phyloP scores from a whole-genome alignment of 2,888 invertebrate genomes.

The Melanargia galathea region DNA sequence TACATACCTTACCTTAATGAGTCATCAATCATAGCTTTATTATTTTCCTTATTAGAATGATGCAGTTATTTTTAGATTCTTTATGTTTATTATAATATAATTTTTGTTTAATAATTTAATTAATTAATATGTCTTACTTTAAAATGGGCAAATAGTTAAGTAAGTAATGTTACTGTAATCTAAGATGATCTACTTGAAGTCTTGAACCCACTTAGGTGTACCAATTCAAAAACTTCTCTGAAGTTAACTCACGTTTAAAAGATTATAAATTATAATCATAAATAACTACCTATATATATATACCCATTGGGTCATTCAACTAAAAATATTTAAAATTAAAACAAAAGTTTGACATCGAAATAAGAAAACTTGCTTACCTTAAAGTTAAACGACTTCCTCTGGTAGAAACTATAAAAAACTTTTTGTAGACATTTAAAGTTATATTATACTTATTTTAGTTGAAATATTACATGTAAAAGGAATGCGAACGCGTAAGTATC shows the following conservation, averaged over 20 bases:
- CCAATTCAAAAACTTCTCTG: too few relatives aligned
- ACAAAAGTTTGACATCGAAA: background rate
- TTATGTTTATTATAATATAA: too few relatives aligned
- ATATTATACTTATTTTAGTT: constrained; percentile 24
- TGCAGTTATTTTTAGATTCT: background rate
- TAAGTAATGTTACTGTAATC: too few relatives aligned
- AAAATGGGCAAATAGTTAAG: too few relatives aligned
- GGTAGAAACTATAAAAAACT: constrained; percentile 44
- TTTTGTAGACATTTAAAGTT: constrained; percentile 55
- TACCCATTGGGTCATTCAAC: background rate
- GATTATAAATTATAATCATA: too few relatives aligned
- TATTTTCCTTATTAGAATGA: constrained; percentile 5
- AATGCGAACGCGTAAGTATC: constrained; percentile 49
- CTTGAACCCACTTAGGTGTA: too few relatives aligned
- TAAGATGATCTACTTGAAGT: too few relatives aligned
- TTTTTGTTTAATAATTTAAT: too few relatives aligned
- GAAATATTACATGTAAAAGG: constrained; percentile 47
- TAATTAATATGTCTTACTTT: too few relatives aligned
- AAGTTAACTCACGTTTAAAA: too few relatives aligned
- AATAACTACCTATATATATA: background rate
- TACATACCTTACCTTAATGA: background rate
- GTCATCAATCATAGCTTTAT: background rate
- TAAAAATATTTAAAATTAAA: constrained; percentile 31
- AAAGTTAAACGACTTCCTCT: constrained; percentile 38
- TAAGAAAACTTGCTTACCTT: constrained; percentile 45